Evolutionary conservation across 2,888 invertebrate species (phyloP).

Genomic region (Ormyrus thymus): DNA sequence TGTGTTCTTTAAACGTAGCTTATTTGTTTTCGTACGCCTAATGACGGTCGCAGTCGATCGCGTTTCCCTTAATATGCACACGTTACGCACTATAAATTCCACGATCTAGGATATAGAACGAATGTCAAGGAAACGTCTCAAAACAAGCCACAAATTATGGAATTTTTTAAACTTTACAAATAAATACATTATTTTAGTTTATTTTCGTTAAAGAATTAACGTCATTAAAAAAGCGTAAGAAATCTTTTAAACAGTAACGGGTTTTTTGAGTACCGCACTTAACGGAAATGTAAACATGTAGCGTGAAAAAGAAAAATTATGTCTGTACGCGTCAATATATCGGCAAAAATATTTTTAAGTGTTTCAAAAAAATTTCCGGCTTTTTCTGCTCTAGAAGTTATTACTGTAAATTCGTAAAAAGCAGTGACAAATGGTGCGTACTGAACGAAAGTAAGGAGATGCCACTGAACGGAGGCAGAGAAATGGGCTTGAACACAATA

Average conservation of each 20-base stretch:
- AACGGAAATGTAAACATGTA: too few relatives aligned
- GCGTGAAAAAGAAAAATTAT: too few relatives aligned
- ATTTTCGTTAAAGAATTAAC: too few relatives aligned
- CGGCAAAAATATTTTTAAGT: too few relatives aligned
- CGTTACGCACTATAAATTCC: constrained; percentile 49
- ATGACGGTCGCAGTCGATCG: constrained; percentile 43
- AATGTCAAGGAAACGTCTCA: not conserved
- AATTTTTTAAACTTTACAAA: too few relatives aligned
- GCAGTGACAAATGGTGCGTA: constrained; percentile 1
- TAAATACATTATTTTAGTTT: too few relatives aligned
- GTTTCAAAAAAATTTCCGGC: too few relatives aligned
- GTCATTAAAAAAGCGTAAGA: too few relatives aligned
- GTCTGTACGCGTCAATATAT: too few relatives aligned
- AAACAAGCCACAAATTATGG: not conserved
- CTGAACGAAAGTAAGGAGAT: not conserved
- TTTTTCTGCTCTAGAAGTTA: too few relatives aligned
- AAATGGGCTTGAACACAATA: not conserved
- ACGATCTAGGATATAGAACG: constrained; percentile 35
- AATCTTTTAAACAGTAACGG: too few relatives aligned
- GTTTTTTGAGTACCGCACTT: too few relatives aligned
- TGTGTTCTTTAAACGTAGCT: constrained; percentile 4
- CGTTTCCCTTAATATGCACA: constrained; percentile 31
- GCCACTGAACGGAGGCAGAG: not conserved
- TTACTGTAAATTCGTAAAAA: not conserved
- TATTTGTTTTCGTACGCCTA: constrained; percentile 30